Evolutionary conservation across 2,113 vertebrate species (phyloP).

Genomic region (Phasianus colchicus): DNA sequence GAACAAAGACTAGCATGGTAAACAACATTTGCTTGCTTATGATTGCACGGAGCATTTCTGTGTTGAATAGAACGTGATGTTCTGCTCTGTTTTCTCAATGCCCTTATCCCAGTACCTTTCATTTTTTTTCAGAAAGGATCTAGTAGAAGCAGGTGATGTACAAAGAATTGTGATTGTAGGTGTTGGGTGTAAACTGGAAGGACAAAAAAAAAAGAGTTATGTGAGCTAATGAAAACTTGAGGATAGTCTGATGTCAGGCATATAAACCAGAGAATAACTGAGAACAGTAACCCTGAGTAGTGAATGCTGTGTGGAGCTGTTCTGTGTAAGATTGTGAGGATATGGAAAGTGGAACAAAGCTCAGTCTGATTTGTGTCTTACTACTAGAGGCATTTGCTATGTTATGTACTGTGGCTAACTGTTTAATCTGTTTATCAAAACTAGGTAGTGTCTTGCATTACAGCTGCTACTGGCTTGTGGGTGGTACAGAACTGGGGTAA

Average conservation of each 20-base stretch:
- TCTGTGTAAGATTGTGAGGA: neutral
- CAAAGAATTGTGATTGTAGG: neutral
- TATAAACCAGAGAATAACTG: neutral
- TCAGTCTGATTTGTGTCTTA: neutral
- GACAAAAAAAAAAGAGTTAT: neutral
- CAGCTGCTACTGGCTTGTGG: neutral
- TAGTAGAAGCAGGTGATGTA: neutral
- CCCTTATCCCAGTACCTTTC: neutral
- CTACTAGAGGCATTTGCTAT: neutral
- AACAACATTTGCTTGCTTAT: neutral
- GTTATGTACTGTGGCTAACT: neutral
- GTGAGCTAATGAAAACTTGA: neutral
- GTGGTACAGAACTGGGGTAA: neutral
- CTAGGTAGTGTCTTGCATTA: neutral
- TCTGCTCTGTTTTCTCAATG: neutral
- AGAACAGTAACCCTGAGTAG: neutral
- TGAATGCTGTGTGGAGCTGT: neutral
- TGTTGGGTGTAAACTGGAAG: neutral
- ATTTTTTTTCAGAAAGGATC: neutral
- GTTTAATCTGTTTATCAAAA: neutral
- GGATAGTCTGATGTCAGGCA: neutral
- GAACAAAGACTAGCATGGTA: accelerated
- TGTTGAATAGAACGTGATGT: neutral
- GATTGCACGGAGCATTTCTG: accelerated
- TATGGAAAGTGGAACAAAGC: neutral